Evolutionary conservation across 2,888 invertebrate genomes (phyloP).

Genomic region (Gasteruption jaculator): DNA sequence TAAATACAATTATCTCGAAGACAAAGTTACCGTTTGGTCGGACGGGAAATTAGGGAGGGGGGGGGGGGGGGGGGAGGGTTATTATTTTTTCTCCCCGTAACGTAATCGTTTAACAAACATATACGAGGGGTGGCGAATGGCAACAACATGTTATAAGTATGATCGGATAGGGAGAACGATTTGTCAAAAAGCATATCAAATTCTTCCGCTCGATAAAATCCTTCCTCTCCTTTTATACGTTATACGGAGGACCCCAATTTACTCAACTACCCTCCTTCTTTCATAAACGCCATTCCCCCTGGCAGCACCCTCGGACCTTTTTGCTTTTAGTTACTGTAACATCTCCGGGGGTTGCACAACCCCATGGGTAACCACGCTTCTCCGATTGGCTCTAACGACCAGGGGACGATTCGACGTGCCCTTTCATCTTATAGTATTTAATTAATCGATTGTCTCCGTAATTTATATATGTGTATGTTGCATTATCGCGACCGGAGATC

Average conservation of each 20-base stretch:
- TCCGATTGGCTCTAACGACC: constrained; percentile 38
- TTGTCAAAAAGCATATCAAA: constrained; percentile 20
- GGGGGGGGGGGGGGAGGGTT: too few relatives aligned
- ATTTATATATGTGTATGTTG: too few relatives aligned
- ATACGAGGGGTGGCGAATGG: background rate
- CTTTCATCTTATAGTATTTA: constrained; percentile 32
- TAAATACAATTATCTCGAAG: too few relatives aligned
- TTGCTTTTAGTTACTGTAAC: too few relatives aligned
- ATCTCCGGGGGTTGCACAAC: constrained; percentile 7
- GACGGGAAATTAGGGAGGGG: too few relatives aligned
- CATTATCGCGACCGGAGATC: too few relatives aligned
- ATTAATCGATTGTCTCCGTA: constrained; percentile 34
- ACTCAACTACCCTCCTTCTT: constrained; percentile 16
- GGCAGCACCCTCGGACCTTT: background rate
- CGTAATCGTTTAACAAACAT: too few relatives aligned
- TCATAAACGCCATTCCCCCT: constrained; percentile 21
- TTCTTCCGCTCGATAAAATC: constrained; percentile 25
- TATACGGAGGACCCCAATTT: constrained; percentile 15
- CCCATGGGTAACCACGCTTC: constrained; percentile 8
- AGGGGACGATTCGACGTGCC: constrained; percentile 38
- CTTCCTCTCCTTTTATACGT: constrained; percentile 1
- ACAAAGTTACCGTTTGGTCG: too few relatives aligned
- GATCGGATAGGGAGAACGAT: constrained; percentile 11
- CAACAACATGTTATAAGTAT: background rate
- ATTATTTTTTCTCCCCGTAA: too few relatives aligned